Percentiles rank a stretch among this genome's conserved stretches.
Conservation (phyloP, 2,113 vertebrate genomes). For the Trinectes maculatus region DNA sequence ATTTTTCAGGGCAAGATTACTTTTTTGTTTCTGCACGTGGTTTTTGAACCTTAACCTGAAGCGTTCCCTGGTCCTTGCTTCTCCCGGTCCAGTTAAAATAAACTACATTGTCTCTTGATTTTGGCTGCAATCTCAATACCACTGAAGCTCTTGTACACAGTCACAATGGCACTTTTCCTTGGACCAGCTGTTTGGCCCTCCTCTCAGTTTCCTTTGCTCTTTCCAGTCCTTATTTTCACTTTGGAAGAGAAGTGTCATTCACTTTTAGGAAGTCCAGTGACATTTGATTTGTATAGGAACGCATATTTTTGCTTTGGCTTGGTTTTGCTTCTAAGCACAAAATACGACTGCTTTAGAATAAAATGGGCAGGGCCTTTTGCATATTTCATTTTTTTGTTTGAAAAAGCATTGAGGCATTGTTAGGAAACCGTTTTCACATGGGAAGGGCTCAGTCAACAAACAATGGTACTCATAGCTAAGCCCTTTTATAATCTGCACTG, state of each 20-base stretch:
- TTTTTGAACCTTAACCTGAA: background rate
- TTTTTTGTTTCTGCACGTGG: background rate
- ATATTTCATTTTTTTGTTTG: slow-evolving; percentile 30
- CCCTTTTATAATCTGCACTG: slow-evolving; percentile 60
- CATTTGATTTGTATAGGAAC: background rate
- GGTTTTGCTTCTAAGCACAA: slow-evolving; percentile 5
- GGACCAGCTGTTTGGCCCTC: slow-evolving; percentile 10
- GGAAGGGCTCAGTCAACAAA: slow-evolving; percentile 34
- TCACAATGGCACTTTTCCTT: slow-evolving; percentile 12
- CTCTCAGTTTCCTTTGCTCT: slow-evolving; percentile 34
- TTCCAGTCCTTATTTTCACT: slow-evolving; percentile 21
- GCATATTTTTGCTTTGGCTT: slow-evolving; percentile 4
- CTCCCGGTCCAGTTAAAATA: background rate
- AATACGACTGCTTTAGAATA: slow-evolving; percentile 8
- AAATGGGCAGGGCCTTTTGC: slow-evolving; percentile 1
- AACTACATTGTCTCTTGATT: slow-evolving; percentile 5
- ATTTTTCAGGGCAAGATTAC: background rate
- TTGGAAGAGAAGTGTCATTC: slow-evolving; percentile 30
- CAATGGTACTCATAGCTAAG: slow-evolving; percentile 62
- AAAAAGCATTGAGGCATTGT: slow-evolving; percentile 21
- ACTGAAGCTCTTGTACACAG: background rate
- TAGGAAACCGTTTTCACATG: slow-evolving; percentile 19
- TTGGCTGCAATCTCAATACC: background rate
- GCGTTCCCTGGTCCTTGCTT: background rate
- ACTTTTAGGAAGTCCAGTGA: slow-evolving; percentile 8